A percentile compares a stretch with the other conserved stretches of the same genome.
Evolutionary conservation across 2,113 vertebrate genomes (phyloP).

Genomic region (Oophaga pumilio): DNA sequence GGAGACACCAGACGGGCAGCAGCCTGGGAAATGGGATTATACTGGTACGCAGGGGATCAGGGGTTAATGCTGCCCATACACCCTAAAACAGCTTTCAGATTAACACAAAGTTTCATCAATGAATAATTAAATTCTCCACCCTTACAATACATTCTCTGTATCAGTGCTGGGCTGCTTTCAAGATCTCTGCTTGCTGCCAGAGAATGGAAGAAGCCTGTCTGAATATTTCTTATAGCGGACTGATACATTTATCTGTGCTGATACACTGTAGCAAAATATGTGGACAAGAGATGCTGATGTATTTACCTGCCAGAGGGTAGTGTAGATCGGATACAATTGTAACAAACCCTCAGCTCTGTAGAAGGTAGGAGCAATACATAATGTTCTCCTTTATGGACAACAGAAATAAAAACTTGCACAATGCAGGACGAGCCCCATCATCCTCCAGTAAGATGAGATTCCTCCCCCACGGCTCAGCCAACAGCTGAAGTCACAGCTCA

Average conservation of each 20-base stretch:
- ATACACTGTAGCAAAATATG: background rate
- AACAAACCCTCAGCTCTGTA: background rate
- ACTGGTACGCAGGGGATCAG: background rate
- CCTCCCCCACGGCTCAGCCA: background rate
- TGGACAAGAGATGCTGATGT: too few species aligned
- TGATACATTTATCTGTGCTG: background rate
- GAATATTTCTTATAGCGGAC: too few species aligned
- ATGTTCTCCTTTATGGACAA: background rate
- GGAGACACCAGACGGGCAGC: background rate
- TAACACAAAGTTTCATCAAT: too few species aligned
- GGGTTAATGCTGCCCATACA: background rate
- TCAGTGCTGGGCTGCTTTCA: background rate
- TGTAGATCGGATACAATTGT: background rate
- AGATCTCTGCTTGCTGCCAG: background rate
- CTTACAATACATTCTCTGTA: background rate
- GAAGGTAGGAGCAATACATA: too few species aligned
- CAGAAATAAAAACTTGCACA: background rate
- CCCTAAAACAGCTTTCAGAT: too few species aligned
- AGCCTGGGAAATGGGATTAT: background rate
- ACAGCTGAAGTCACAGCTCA: slow-evolving; percentile 27
- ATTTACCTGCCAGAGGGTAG: too few species aligned
- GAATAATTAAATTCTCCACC: background rate
- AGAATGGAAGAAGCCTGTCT: too few species aligned
- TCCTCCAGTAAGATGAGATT: background rate
- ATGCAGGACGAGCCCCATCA: background rate